Conservation (phyloP, 2,113 vertebrate species). For the Alexandromys fortis region DNA sequence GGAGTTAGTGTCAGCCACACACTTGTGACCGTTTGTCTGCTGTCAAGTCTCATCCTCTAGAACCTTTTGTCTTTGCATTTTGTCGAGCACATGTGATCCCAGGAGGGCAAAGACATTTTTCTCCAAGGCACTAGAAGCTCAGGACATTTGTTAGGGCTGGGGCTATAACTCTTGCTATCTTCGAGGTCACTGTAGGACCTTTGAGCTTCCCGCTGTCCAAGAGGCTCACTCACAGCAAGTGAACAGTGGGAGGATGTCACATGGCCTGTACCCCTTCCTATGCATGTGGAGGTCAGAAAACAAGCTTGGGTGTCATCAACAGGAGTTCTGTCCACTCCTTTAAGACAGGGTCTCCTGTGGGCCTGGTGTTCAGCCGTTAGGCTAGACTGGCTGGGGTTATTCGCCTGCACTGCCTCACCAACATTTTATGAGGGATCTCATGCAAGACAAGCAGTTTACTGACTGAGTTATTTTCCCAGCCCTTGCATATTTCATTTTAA, state of each 20-base stretch:
- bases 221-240: not conserved
- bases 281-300: not conserved
- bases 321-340: not conserved
- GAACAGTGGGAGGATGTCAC: not conserved
- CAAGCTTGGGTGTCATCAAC: not conserved
- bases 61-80: not conserved
- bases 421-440: not conserved
- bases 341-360: not conserved
- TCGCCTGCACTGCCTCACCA: not conserved
- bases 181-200: too few species aligned
- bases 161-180: not conserved
- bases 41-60: not conserved
- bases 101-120: not conserved
- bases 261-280: not conserved
- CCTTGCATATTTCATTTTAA: not conserved
- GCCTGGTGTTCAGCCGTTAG: not conserved
- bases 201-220: not conserved
- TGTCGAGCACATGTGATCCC: not conserved
- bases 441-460: not conserved
- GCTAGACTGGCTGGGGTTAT: not conserved
- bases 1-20: not conserved
- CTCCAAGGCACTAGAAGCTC: not conserved
- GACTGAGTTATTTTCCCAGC: not conserved
- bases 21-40: not conserved
- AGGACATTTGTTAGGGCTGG: not conserved